These are phyloP conservation scores for Pelagia noctiluca DNA, from an alignment of 30 jellyfish, hydroid and myxozoan genomes.

Conservation along the genomic window DNA sequence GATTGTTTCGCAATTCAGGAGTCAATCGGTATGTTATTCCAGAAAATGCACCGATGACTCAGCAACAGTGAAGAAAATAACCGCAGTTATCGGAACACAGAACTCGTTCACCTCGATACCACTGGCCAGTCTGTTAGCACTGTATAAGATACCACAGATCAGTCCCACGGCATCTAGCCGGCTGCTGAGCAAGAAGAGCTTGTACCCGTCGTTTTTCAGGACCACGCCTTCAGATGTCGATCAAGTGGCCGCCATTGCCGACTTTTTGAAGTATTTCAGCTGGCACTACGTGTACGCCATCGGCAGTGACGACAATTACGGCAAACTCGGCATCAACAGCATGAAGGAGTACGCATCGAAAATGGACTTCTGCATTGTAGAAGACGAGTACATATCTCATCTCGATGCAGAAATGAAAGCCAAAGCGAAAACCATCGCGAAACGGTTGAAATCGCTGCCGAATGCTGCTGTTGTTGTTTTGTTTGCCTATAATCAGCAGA, in stretches of 20 bases:
- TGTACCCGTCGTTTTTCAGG: constrained; percentile 82
- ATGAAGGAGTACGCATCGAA: constrained; percentile 63
- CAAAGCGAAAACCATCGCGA: constrained; percentile 56
- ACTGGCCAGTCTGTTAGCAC: constrained; percentile 79
- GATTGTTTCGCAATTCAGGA: constrained; percentile 71
- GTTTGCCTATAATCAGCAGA: constrained; percentile 69
- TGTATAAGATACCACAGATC: constrained; percentile 75
- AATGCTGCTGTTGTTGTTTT: constrained; percentile 80
- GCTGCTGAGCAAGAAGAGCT: constrained; percentile 77
- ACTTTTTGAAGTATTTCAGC: constrained; percentile 48
- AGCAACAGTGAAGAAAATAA: background rate
- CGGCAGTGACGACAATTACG: constrained; percentile 96
- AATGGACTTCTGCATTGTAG: constrained; percentile 69
- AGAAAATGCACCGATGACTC: constrained; percentile 54
- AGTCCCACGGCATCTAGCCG: constrained; percentile 94
- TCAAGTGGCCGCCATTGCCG: constrained; percentile 79
- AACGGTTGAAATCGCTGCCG: constrained; percentile 3
- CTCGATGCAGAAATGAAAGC: constrained; percentile 32
- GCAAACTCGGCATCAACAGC: constrained; percentile 81
- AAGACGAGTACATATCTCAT: constrained; percentile 74
- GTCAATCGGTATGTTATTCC: constrained; percentile 77
- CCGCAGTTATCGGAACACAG: constrained; percentile 87
- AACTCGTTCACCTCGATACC: constrained; percentile 88
- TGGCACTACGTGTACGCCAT: constrained; percentile 87
- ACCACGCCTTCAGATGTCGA: constrained; percentile 87